Evolutionary conservation across 2,888 invertebrate species (phyloP).

Genomic region (Aleiodes alternator): DNA sequence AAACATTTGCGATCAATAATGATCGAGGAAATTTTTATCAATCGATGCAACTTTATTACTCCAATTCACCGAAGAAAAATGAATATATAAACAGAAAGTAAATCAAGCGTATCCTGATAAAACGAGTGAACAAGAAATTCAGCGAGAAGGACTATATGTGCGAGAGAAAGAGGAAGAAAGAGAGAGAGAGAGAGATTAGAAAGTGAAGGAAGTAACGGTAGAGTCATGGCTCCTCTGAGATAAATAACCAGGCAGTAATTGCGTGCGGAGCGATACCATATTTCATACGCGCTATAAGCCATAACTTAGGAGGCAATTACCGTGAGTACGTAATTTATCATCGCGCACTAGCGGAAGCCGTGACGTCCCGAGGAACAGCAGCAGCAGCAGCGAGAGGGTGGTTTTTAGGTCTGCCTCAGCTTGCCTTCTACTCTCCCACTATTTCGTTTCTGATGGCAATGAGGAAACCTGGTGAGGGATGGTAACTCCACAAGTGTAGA

Average conservation of each 20-base stretch:
- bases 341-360: slow-evolving; percentile 65
- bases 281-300: slow-evolving; percentile 79
- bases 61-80: no score
- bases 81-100: no score
- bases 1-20: no score
- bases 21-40: no score
- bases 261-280: slow-evolving; percentile 79
- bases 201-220: slow-evolving; percentile 50
- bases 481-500: slow-evolving; percentile 40
- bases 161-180: background rate
- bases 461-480: slow-evolving; percentile 41
- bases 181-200: slow-evolving; percentile 9
- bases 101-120: no score
- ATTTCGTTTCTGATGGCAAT: slow-evolving; percentile 36
- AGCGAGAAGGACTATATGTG: background rate
- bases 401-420: slow-evolving; percentile 29
- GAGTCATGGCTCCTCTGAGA: slow-evolving; percentile 70
- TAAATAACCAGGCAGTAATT: slow-evolving; percentile 79
- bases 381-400: slow-evolving; percentile 53
- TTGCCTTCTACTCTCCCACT: slow-evolving; percentile 41
- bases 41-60: no score
- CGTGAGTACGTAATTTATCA: slow-evolving; percentile 80
- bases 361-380: slow-evolving; percentile 56
- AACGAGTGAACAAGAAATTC: no score
- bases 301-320: slow-evolving; percentile 80